Conservation (phyloP, 2,797 vertebrate species). For the Hippoglossus hippoglossus region DNA sequence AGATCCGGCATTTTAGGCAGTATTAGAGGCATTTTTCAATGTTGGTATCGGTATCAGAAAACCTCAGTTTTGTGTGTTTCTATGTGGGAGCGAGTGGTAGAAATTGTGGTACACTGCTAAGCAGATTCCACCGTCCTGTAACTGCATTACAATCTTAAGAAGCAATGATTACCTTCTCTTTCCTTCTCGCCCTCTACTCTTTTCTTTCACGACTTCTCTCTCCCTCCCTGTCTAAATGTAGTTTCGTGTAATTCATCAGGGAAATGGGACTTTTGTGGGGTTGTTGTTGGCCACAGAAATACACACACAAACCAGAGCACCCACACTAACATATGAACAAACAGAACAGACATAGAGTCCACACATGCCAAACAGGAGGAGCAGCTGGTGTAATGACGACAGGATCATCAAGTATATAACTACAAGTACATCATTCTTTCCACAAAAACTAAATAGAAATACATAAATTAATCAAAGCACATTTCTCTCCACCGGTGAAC, state of each 20-base stretch:
- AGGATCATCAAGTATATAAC: too few relatives aligned
- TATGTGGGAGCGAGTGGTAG: neutral
- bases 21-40: too few relatives aligned
- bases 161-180: slow-evolving; percentile 54
- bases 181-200: neutral
- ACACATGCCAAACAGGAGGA: too few relatives aligned
- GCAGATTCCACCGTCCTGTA: slow-evolving; percentile 36
- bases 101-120: slow-evolving; percentile 4
- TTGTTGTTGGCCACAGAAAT: neutral
- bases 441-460: too few relatives aligned
- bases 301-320: slow-evolving; percentile 1
- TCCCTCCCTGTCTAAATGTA: slow-evolving; percentile 63
- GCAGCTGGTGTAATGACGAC: too few relatives aligned
- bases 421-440: too few relatives aligned
- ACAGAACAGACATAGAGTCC: too few relatives aligned
- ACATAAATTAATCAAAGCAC: too few relatives aligned
- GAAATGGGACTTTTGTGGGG: slow-evolving; percentile 44
- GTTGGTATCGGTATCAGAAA: too few relatives aligned
- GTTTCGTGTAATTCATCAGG: slow-evolving; percentile 73
- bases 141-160: slow-evolving; percentile 55
- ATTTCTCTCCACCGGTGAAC: neutral
- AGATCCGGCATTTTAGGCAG: too few relatives aligned
- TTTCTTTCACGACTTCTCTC: slow-evolving; percentile 13
- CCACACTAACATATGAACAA: neutral
- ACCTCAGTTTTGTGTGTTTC: neutral